Conservation (phyloP, 2,113 vertebrate genomes). For the Corydoras maculifer region DNA sequence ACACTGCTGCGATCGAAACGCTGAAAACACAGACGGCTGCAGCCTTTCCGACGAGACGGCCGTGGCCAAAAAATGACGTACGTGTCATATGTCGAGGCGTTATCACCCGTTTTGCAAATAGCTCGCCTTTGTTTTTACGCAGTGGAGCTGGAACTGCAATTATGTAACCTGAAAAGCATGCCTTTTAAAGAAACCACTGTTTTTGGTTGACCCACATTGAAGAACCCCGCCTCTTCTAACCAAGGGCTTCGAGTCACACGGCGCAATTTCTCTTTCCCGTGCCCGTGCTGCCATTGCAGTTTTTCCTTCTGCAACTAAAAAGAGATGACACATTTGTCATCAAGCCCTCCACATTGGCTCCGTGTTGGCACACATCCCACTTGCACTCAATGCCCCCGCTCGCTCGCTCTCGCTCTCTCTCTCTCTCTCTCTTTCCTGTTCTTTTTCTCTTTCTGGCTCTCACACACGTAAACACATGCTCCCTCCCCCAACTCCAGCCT, state of each 20-base stretch:
- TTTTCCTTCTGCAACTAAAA: constrained; percentile 23
- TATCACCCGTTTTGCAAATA: not conserved
- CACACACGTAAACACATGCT: constrained; percentile 22
- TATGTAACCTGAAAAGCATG: constrained; percentile 24
- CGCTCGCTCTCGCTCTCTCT: constrained; percentile 3
- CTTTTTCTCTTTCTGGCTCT: constrained; percentile 1
- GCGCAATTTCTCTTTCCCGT: not conserved
- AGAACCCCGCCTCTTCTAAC: constrained; percentile 32
- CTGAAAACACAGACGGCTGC: constrained; percentile 15
- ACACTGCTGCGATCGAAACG: constrained; percentile 14
- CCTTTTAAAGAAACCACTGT: constrained; percentile 20
- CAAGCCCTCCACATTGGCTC: constrained; percentile 31
- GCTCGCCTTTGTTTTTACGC: not conserved
- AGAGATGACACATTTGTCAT: constrained; percentile 38
- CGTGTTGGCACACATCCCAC: constrained; percentile 28
- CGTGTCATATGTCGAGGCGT: not conserved
- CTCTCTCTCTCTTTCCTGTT: constrained; percentile 2
- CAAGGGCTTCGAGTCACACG: constrained; percentile 23
- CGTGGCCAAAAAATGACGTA: not conserved
- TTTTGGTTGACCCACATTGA: constrained; percentile 48
- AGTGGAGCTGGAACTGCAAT: not conserved
- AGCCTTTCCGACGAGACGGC: not conserved
- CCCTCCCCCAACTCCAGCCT: constrained; percentile 16
- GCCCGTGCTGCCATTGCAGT: constrained; percentile 25
- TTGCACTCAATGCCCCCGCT: constrained; percentile 29